Base-by-base conservation (phyloP, 1,140 invertebrate genomes). In the Lysiphlebus fabarum region DNA sequence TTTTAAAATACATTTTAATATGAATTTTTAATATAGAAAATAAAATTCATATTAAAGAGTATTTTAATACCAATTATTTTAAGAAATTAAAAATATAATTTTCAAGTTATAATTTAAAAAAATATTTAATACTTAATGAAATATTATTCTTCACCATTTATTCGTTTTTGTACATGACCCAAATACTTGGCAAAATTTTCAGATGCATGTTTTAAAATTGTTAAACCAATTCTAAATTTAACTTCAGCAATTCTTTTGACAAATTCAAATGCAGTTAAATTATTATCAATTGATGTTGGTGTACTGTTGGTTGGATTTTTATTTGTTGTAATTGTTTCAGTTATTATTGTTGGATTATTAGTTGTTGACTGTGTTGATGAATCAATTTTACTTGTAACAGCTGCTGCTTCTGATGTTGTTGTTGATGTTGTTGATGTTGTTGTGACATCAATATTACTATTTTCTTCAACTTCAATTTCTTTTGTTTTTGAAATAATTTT, bases 101-200 rank as follows among this genome's bases (percentile, higher is more conserved):
- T 7, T 37, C 33, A 12, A 12, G 37, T 9, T 40, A 40, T 6
- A 2, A 41, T 49, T 11, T 12, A 42, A 53, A 53, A 5, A 38
- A n/a, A 26, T 26, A 26, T 26, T 26, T 26, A 26, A 26, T 26
- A 26, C 17, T 26, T 26, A 26, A 26, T 26, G 17, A 26, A 42
- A 36, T 55, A 49, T 64, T 45, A 77, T 50, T 75, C 68, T 51
- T 75, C 76, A 9, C 73, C 73, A 62, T 82, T 80, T 65, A 82
- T 76, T 62, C 74, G 73, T 61, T 78, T 81, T 62, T 82, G 79
- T 40, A 83, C 72, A 54, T 76, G 68, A 40, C 76, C 78, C 5
- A 83, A 63, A 62, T 83, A 83, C 58, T 72, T 75, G 2, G 81
- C 74, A 55, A 83, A 79, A 5, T 78, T 76, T 55, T 82, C 79